These are phyloP conservation scores for Irena cyanogastra DNA, from an alignment of 2,113 vertebrate species.

Conservation along the genomic window DNA sequence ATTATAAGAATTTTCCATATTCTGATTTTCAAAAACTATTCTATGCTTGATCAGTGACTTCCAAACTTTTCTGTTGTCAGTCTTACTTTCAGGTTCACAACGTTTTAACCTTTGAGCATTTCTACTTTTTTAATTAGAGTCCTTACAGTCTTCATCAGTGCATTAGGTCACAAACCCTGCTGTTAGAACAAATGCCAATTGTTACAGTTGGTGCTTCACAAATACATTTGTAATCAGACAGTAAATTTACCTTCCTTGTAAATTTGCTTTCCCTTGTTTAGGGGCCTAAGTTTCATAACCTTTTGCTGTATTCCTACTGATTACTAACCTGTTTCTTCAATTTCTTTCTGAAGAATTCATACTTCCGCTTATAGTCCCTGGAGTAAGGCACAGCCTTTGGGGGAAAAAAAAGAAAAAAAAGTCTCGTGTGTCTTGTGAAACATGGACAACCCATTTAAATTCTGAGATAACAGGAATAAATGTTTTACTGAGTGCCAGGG, in stretches of 20 bases:
- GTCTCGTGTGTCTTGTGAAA: not conserved
- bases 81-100: not conserved
- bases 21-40: not conserved
- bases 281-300: not conserved
- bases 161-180: not conserved
- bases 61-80: not conserved
- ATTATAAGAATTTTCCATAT: not conserved
- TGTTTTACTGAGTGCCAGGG: not conserved
- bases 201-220: not conserved
- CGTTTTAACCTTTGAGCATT: not conserved
- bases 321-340: constrained; percentile 90
- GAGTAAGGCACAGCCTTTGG: constrained; percentile 96
- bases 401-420: not conserved
- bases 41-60: not conserved
- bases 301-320: not conserved
- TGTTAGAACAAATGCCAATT: not conserved
- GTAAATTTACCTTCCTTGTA: not conserved
- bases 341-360: constrained; percentile 97
- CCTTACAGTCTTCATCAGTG: not conserved
- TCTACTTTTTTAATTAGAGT: not conserved
- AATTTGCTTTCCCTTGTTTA: not conserved
- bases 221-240: not conserved
- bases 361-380: constrained; percentile 98
- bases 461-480: not conserved
- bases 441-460: not conserved